Evolutionary conservation across 2,888 invertebrate species (phyloP), one percentile per base, ranked within the genome.

Genomic region (Sepiola atlantica): DNA sequence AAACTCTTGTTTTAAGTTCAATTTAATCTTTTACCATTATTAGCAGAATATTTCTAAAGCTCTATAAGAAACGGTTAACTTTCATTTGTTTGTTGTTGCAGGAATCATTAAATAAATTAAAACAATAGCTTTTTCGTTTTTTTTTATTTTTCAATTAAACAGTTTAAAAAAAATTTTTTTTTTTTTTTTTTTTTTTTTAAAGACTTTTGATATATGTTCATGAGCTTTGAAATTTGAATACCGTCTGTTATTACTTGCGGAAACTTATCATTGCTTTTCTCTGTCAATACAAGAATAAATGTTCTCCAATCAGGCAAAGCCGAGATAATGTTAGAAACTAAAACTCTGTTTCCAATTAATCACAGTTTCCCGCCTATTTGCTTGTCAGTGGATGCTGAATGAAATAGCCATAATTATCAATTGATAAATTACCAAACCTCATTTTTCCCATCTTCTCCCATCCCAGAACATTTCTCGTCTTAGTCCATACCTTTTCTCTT

Each of bases 311-410:
- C 77, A 77, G n/a, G 92, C 54, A 92, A 55, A 45, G 35, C 55
- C 18, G 35, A 24, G 55, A 55, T 55, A 35, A 92, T 92, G 92
- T 28, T 55, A 54, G 28, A 45, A 45, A 55, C 35, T 16, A 45
- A 92, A 35, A 92, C 18, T 92, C 24, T 35, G 45, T 92, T 92
- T 28, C 45, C 54, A 92, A 92, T 92, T 92, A 54, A 54, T 55
- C 45, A 92, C 92, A 35, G 18, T 55, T 92, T 8, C 55, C 77
- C 35, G 54, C 45, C 54, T 92, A 55, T 92, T 92, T 92, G 92
- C 55, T 35, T 45, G 55, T 55, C 90, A 94, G 24, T 45, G 92
- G 45, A 92, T 92, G 28, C 92, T 35, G 55, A 92, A n/a, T 92
- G 92, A 54, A 92, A 35, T 32, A 92, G 14, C 54, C 55, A 55